phyloP scores from a whole-genome alignment of 2,113 vertebrate genomes.

The Quiscalus mexicanus region DNA sequence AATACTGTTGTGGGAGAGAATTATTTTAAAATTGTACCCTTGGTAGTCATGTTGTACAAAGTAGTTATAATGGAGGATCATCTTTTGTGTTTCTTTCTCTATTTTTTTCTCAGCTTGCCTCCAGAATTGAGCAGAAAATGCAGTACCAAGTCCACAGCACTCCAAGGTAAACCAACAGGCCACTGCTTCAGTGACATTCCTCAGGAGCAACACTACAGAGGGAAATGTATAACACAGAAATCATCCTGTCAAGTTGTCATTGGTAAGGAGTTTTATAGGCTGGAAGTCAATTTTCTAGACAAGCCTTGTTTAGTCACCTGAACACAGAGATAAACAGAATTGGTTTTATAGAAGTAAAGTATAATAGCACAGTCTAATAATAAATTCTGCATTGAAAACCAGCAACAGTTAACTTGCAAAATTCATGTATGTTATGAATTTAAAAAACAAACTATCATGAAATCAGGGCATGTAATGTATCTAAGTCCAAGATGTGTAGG shows the following conservation, averaged over 20 bases:
- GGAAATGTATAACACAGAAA: not conserved
- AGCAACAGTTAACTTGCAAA: not conserved
- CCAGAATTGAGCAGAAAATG: not conserved
- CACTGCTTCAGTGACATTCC: not conserved
- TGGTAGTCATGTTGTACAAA: not conserved
- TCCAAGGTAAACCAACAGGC: not conserved
- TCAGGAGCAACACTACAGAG: not conserved
- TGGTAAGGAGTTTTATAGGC: not conserved
- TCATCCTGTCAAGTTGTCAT: not conserved
- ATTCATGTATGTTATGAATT: not conserved
- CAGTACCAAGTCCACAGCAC: not conserved
- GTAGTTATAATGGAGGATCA: not conserved
- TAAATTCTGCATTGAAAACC: not conserved
- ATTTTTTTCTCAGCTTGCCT: not conserved
- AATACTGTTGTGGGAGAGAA: not conserved
- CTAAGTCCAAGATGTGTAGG: not conserved
- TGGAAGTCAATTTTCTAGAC: not conserved
- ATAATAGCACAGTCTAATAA: not conserved
- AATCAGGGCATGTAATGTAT: not conserved
- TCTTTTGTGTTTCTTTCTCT: not conserved
- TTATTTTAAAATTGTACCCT: not conserved
- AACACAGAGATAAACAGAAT: not conserved
- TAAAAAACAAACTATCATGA: not conserved
- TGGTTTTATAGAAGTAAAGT: not conserved
- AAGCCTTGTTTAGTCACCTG: not conserved